phyloP scores from a whole-genome alignment of 2,888 invertebrate species.

The Agrypnus murinus region DNA sequence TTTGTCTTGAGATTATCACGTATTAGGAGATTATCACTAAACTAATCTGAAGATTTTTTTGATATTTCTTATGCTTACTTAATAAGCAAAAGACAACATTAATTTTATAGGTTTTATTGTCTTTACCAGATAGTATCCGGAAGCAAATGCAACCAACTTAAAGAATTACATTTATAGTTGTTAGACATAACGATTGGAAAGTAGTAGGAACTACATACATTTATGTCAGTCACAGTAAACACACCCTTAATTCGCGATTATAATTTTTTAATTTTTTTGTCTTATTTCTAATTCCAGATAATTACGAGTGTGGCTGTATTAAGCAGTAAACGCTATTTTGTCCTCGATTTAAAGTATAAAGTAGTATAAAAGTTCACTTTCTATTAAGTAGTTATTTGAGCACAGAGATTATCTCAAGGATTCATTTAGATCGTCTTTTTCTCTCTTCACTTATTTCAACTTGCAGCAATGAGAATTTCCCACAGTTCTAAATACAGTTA shows the following conservation, averaged over 20 bases:
- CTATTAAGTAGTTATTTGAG: constrained; percentile 18
- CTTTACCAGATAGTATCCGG: background rate
- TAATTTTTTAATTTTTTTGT: background rate
- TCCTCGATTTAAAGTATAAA: constrained; percentile 21
- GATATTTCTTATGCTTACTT: too few species aligned
- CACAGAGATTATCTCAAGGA: constrained; percentile 17
- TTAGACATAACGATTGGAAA: constrained; percentile 3
- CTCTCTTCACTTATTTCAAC: constrained; percentile 19
- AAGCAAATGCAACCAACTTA: constrained; percentile 1
- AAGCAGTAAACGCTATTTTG: constrained; percentile 1
- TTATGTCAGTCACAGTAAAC: background rate
- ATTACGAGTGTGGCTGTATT: constrained; percentile 4
- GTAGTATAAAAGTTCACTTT: constrained; percentile 26
- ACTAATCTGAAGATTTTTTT: too few species aligned
- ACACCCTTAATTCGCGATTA: constrained; percentile 1
- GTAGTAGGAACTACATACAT: constrained; percentile 2
- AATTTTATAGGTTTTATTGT: too few species aligned
- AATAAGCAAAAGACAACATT: too few species aligned
- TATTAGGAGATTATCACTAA: too few species aligned
- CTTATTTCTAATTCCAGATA: background rate
- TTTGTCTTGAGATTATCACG: too few species aligned
- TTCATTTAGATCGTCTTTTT: constrained; percentile 5
- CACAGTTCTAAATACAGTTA: constrained; percentile 1
- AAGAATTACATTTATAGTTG: background rate
- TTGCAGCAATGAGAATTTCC: constrained; percentile 10